Evolutionary conservation across 2,113 vertebrate species (phyloP).

Genomic region (Perca flavescens): DNA sequence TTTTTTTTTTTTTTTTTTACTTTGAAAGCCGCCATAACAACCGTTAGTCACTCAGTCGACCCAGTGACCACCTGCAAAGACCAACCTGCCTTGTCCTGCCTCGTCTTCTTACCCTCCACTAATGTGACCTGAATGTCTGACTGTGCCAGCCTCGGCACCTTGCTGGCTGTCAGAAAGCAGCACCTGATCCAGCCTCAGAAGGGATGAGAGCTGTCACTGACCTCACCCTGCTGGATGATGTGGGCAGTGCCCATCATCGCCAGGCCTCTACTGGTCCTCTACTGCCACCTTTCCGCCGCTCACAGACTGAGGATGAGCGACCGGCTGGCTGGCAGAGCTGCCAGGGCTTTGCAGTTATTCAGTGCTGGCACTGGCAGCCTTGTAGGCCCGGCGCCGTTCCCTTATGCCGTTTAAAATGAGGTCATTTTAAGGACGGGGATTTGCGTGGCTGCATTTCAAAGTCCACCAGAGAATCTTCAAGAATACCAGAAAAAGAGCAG

Average conservation of each 20-base stretch:
- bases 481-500: conserved; percentile 5
- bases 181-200: conserved; percentile 66
- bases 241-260: conserved; percentile 33
- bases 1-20: no score
- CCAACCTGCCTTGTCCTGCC: conserved; percentile 65
- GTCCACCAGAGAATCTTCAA: conserved; percentile 35
- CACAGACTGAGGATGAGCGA: not conserved
- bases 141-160: conserved; percentile 61
- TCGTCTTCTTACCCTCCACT: conserved; percentile 58
- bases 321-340: not conserved
- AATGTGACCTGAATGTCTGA: conserved; percentile 78
- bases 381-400: conserved; percentile 31
- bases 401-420: conserved; percentile 58
- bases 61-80: conserved; percentile 63
- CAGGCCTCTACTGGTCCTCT: conserved; percentile 58
- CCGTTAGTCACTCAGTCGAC: not conserved
- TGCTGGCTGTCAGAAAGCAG: conserved; percentile 55
- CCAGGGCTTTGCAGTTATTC: not conserved
- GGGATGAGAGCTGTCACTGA: conserved; percentile 42
- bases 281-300: conserved; percentile 66
- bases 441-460: conserved; percentile 55
- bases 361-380: conserved; percentile 25
- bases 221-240: conserved; percentile 62
- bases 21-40: not conserved
- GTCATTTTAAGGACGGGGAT: conserved; percentile 71